phyloP scores from a whole-genome alignment of 2,888 invertebrate genomes.

The Megastigmus dorsalis region DNA sequence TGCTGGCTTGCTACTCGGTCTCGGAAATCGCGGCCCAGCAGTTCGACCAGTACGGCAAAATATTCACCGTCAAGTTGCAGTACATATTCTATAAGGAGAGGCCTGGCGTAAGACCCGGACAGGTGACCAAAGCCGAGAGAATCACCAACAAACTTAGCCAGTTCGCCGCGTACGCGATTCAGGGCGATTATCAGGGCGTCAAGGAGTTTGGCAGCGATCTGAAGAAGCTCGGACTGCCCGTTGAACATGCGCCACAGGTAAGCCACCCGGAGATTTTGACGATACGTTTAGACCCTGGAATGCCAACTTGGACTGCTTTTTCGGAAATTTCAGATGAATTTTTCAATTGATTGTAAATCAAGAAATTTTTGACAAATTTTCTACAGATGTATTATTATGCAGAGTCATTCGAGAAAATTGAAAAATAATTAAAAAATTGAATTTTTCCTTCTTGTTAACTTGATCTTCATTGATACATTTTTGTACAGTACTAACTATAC shows the following conservation, averaged over 20 bases:
- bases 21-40: conserved; percentile 97
- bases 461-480: neutral
- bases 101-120: conserved; percentile 95
- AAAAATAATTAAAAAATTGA: neutral
- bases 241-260: conserved; percentile 97
- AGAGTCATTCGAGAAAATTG: too few relatives aligned
- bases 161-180: conserved; percentile 95
- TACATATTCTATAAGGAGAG: conserved; percentile 99
- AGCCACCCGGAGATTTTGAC: too few relatives aligned
- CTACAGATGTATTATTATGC: too few relatives aligned
- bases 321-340: too few relatives aligned
- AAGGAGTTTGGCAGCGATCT: conserved; percentile 95
- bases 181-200: conserved; percentile 94
- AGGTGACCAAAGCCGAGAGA: conserved; percentile 94
- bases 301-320: too few relatives aligned
- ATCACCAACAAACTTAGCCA: conserved; percentile 93
- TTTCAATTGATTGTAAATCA: too few relatives aligned
- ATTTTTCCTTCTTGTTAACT: neutral
- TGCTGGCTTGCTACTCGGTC: conserved; percentile 96
- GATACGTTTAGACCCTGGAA: neutral
- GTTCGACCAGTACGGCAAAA: conserved; percentile 99
- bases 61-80: conserved; percentile 97
- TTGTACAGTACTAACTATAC: too few relatives aligned
- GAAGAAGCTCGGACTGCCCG: conserved; percentile 93
- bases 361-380: too few relatives aligned